Base-by-base conservation (phyloP, 2,797 vertebrate species). In the Eurystomus glaucurus region DNA sequence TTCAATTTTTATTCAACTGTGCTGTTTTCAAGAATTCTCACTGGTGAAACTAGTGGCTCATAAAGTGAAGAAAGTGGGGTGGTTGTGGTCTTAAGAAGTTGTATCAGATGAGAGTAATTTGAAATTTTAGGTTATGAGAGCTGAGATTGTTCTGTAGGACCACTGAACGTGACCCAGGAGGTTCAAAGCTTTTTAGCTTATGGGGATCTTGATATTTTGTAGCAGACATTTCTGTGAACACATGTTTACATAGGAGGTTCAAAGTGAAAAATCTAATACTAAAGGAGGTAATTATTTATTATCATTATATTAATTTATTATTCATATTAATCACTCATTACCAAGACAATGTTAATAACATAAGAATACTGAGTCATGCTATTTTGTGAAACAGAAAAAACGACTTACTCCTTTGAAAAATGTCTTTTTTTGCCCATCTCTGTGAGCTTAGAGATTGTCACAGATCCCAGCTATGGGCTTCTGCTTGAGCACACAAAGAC, bases 391-490 rank as follows among this genome's bases (percentile, higher is more conserved):
- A 48, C 1, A 2, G 23, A 69, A 12, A 39, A 70, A 54, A 77
- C 17, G 0, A 69, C 6, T 8, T 41, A 58, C 6, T 70, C 10
- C 10, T 45, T 79, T 54, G 17, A 35, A 60, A 86, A 84, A 58
- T 25, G 60, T 2, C 2, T 74, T 62, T 48, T 22, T 0, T 0
- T 14, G 4, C 6, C 6, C 6, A 1, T 19, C 5, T 92, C 20
- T 72, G 6, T 83, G 12, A 57, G 8, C 13, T 70, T 48, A 48
- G 6, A 22, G 11, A 11, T 11, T 51, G 39, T 9, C 57, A 52
- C 25, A 86, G 28, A 45, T 22, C 6, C 6, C 13, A 1, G 0
- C 20, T 58, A 15, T 25, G 33, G 11, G 5, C 8, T 61, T 89
- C 41, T 93, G 7, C 65, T 76, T 43, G 6, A 65, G 31, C 19